These are phyloP conservation scores for Orthosia cruda DNA, from an alignment of 2,888 invertebrate species.

Conservation along the genomic window DNA sequence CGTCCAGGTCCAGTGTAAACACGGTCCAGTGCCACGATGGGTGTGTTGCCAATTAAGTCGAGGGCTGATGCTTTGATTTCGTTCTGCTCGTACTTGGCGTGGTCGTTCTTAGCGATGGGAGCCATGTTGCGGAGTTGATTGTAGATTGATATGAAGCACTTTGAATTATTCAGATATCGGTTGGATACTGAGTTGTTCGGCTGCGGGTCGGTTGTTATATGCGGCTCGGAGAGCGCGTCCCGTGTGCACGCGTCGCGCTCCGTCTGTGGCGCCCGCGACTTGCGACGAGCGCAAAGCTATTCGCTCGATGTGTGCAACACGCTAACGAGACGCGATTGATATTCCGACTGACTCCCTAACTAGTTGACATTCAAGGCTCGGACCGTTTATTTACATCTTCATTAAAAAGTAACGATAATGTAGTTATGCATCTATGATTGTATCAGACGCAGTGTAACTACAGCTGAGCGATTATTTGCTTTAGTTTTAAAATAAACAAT, in stretches of 20 bases:
- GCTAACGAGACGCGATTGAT: constrained; percentile 49
- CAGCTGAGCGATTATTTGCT: neutral
- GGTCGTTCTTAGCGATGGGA: constrained; percentile 77
- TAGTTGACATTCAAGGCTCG: constrained; percentile 59
- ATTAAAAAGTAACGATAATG: constrained; percentile 37
- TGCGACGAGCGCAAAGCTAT: constrained; percentile 55
- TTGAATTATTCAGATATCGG: constrained; percentile 59
- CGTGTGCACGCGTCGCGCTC: constrained; percentile 56
- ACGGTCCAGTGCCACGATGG: constrained; percentile 87
- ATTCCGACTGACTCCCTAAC: constrained; percentile 42
- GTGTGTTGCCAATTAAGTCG: constrained; percentile 88
- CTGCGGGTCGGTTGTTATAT: constrained; percentile 50
- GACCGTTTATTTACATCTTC: constrained; percentile 73
- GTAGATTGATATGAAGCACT: constrained; percentile 47
- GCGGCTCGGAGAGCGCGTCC: constrained; percentile 52
- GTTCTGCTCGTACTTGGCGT: constrained; percentile 67
- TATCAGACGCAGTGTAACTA: constrained; percentile 17
- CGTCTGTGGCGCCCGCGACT: constrained; percentile 18
- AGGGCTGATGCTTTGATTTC: constrained; percentile 87
- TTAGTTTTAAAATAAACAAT: constrained; percentile 6
- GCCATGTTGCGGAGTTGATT: constrained; percentile 62
- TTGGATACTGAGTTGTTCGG: constrained; percentile 59
- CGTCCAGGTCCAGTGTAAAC: constrained; percentile 86
- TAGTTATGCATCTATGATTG: constrained; percentile 31
- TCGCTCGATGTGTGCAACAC: constrained; percentile 43